These are phyloP conservation scores for Tenthredo notha DNA, from an alignment of 2,888 invertebrate genomes.

Conservation along the genomic window DNA sequence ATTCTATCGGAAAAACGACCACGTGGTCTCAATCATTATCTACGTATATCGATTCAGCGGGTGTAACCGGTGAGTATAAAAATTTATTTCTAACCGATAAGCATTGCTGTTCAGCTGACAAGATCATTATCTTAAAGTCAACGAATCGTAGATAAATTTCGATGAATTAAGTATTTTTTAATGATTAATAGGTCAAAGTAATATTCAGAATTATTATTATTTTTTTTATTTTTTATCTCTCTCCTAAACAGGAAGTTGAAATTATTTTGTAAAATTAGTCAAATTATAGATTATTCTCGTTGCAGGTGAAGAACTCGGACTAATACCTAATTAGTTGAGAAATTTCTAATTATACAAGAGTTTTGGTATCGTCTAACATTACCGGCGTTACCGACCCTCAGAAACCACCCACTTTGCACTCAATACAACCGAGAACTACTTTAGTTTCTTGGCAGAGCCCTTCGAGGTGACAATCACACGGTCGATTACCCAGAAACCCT, in stretches of 20 bases:
- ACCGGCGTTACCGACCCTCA: slow-evolving; percentile 38
- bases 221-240: background rate
- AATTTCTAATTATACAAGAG: slow-evolving; percentile 46
- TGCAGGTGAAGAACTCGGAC: background rate
- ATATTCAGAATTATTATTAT: too few relatives aligned
- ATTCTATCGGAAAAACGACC: background rate
- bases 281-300: background rate
- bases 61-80: too few relatives aligned
- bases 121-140: background rate
- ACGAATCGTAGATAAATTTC: background rate
- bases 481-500: slow-evolving; percentile 66
- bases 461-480: slow-evolving; percentile 68
- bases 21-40: background rate
- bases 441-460: slow-evolving; percentile 63
- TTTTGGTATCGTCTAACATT: slow-evolving; percentile 19
- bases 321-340: slow-evolving; percentile 28
- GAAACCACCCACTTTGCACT: slow-evolving; percentile 64
- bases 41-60: background rate
- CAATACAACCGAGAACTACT: slow-evolving; percentile 64
- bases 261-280: background rate
- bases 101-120: background rate
- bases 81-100: too few relatives aligned
- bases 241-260: background rate
- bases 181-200: background rate
- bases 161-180: background rate